These are phyloP conservation scores for Empidonax alnorum DNA, from an alignment of 2,113 vertebrate genomes.

Conservation along the genomic window DNA sequence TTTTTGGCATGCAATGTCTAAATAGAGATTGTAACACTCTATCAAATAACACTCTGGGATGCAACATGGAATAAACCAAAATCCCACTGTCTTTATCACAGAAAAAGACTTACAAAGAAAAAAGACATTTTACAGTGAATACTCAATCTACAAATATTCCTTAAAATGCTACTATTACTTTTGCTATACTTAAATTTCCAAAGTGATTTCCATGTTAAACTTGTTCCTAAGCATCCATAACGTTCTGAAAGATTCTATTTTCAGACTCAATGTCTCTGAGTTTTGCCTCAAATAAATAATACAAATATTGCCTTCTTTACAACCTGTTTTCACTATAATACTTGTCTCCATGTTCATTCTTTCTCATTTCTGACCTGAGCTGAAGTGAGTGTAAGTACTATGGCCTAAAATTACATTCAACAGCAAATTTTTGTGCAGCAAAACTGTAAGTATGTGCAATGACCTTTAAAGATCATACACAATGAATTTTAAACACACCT, in stretches of 20 bases:
- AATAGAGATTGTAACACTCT: neutral
- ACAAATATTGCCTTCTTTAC: neutral
- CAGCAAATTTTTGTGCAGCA: neutral
- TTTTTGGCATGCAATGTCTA: neutral
- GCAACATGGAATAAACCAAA: neutral
- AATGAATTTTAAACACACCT: constrained; percentile 12
- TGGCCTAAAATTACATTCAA: neutral
- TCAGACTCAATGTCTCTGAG: neutral
- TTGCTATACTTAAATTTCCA: neutral
- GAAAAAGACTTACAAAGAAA: neutral
- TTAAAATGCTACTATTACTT: neutral
- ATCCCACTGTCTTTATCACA: neutral
- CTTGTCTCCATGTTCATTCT: neutral
- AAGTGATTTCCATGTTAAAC: neutral
- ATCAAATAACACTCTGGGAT: neutral
- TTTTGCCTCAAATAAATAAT: neutral
- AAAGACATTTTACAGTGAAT: neutral
- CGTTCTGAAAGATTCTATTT: neutral
- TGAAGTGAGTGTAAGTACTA: neutral
- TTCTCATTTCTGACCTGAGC: neutral
- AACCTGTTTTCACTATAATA: neutral
- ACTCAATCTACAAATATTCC: neutral
- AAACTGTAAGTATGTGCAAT: neutral
- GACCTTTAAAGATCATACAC: constrained; percentile 10
- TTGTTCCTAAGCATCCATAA: neutral